Evolutionary conservation across 2,888 invertebrate species (phyloP), one percentile per base, ranked within the genome.

Genomic region (Tachina fera): DNA sequence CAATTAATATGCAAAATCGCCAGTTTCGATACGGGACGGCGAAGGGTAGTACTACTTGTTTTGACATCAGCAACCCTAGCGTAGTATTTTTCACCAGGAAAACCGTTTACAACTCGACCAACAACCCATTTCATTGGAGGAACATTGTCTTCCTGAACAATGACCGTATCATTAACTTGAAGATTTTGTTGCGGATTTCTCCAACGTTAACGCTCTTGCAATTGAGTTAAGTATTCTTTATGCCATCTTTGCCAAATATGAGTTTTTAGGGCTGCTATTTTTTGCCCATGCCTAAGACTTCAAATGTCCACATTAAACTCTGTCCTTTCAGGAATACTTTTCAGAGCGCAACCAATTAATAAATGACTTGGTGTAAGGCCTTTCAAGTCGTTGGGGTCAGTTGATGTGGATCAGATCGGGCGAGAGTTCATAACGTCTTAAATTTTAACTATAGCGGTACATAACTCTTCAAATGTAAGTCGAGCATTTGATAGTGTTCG

Each of bases 341-440:
- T 19, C 16, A 80, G 56, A 1, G 68, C 16, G n/a, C 78, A 71
- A 13, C 86, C 87, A 56, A 86, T 81, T 4, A 86, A 13, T 1
- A 87, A 75, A 19, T 83, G 84, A 8, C 74, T 76, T 3, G 87
- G 77, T 1, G 87, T 84, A 14, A 87, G 53, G 0, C 72, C 84
- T 16, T 87, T 78, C 0, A 74, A 58, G 56, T 87, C 80, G 39
- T 68, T 87, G 3, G 82, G 82, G 16, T 87, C 70, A 3, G 75
- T 19, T 4, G 86, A 72, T 6, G 74, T 43, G 11, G 87, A 61
- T 11, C 78, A 70, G 11, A 87, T 43, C 4, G 87, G 85, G 14
- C 84, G 60, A 5, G 83, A 87, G 56, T 88, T 88, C 76, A 87
- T 75, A 0, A 87, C 60, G 2, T 80, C 84, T 68, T 87, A 84